phyloP scores from a whole-genome alignment of 2,113 vertebrate genomes.

The Melanerpes formicivorus region DNA sequence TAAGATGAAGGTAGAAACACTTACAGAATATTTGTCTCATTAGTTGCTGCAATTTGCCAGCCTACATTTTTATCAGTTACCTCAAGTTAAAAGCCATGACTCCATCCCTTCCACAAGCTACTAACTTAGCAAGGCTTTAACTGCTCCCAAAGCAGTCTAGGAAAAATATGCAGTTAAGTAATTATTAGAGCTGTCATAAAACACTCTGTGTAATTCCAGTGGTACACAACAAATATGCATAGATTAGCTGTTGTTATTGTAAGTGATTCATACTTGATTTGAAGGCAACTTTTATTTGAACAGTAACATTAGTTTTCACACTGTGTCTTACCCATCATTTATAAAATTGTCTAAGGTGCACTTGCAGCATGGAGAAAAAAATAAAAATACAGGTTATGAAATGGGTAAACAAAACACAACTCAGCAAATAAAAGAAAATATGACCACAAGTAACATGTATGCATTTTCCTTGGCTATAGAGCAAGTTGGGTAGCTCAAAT shows the following conservation, averaged over 20 bases:
- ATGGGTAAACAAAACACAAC: slow-evolving; percentile 64
- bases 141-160: slow-evolving; percentile 31
- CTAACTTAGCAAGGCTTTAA: background rate
- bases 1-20: background rate
- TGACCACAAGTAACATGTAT: background rate
- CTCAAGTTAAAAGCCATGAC: background rate
- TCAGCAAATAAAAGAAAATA: background rate
- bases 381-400: slow-evolving; percentile 74
- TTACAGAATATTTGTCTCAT: background rate
- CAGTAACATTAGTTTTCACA: slow-evolving; percentile 56
- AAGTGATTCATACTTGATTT: background rate
- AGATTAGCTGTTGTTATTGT: background rate
- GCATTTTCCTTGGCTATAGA: background rate
- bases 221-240: slow-evolving; percentile 3
- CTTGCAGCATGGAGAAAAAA: slow-evolving; percentile 90
- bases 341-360: slow-evolving; percentile 79
- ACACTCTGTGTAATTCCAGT: background rate
- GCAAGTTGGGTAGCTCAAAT: background rate
- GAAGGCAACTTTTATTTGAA: slow-evolving; percentile 31
- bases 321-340: slow-evolving; percentile 75
- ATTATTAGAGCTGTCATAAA: slow-evolving; percentile 11
- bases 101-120: background rate
- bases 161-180: slow-evolving; percentile 26
- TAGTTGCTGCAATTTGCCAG: background rate
- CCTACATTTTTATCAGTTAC: background rate